Base-by-base conservation (phyloP, 2,888 invertebrate genomes). In the Zeuzera pyrina region DNA sequence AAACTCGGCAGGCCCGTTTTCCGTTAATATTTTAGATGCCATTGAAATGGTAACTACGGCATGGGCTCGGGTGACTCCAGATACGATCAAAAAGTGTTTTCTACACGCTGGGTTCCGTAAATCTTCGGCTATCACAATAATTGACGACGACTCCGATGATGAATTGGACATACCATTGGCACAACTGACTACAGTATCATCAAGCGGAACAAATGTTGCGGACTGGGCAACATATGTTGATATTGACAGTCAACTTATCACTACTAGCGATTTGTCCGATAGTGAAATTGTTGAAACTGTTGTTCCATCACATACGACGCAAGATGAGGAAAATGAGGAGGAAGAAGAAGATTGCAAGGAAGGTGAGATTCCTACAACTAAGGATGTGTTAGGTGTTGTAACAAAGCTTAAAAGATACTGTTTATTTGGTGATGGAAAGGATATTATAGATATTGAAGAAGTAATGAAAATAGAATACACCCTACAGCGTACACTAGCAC, bases 61-160 rank as follows among this genome's bases (percentile, higher is more conserved):
- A 30, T 36, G 33, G 33, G 33, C 32, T 26, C 32, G 36, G 12
- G 33, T 36, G 32, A 36, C 35, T 36, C 35, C 32, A 12, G 35
- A 36, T 36, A 36, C 35, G 29, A 36, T 36, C 33, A 36, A 36
- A 36, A 29, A 33, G 29, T 36, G 36, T 36, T 36, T 36, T 29
- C 30, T 30, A 33, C 25, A 36, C 27, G 36, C 33, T 14, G 30
- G 27, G 31, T 31, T n/a, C n/a, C n/a, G n/a, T n/a, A n/a, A n/a
- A 35, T 35, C 33, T 33, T 33, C 27, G 28, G 33, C 15, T 33
- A 33, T 33, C 28, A 28, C 33, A 25, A 31, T 25, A 33, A 33
- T 33, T 33, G 30, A 30, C 19, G 25, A 24, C 22, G 31, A 35
- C 21, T 31, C 31, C 13, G 35, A 31, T 23, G 35, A 35, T 35